Percentiles rank a stretch among this genome's conserved stretches.
These are phyloP conservation scores for Polydesmus complanatus DNA, from an alignment of 2,888 invertebrate species.

Conservation along the genomic window DNA sequence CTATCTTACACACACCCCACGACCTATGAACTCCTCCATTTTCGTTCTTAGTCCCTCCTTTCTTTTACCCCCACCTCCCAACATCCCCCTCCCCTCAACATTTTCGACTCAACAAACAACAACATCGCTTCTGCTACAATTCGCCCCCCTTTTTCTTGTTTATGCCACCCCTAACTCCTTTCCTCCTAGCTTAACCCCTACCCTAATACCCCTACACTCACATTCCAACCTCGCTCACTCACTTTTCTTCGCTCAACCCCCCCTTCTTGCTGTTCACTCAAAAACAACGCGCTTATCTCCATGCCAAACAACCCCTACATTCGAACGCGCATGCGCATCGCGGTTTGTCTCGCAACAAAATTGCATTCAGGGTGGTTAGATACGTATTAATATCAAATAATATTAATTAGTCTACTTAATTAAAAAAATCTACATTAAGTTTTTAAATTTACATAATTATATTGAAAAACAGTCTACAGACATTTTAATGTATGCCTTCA, in stretches of 20 bases:
- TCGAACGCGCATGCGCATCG: no score
- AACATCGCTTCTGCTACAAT: neutral
- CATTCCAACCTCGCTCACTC: neutral
- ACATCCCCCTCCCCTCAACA: neutral
- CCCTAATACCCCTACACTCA: neutral
- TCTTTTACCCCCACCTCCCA: constrained; percentile 1
- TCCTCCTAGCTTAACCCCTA: neutral
- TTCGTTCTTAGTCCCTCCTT: neutral
- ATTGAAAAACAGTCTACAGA: no score
- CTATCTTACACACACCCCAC: neutral
- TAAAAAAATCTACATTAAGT: no score
- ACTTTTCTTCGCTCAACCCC: constrained; percentile 1
- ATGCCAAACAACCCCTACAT: neutral
- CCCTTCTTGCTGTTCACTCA: neutral
- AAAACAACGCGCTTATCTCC: neutral
- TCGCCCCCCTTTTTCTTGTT: neutral
- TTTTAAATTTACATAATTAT: no score
- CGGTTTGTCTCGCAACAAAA: no score
- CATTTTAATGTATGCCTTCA: no score
- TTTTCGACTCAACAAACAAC: neutral
- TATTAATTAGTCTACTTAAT: no score
- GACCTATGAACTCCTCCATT: neutral
- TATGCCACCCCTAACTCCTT: neutral
- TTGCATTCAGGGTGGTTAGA: no score
- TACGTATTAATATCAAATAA: no score